A percentile compares a stretch with the other conserved stretches of the same genome.
phyloP scores from a whole-genome alignment of 1,140 invertebrate species.

The Aporrectodea caliginosa region DNA sequence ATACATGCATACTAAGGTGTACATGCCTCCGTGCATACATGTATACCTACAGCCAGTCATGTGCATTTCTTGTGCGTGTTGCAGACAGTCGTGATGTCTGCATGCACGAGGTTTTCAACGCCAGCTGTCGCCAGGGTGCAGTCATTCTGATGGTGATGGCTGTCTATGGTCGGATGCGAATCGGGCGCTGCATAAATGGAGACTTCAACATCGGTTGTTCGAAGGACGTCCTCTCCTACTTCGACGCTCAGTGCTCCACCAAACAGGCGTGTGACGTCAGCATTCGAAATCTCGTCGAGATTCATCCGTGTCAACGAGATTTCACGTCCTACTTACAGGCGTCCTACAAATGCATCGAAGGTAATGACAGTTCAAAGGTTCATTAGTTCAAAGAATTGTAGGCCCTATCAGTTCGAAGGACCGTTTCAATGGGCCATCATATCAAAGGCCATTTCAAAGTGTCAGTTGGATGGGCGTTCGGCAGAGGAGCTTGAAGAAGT shows the following conservation, averaged over 20 bases:
- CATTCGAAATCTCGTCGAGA: constrained; percentile 17
- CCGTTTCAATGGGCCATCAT: no score
- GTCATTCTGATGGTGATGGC: constrained; percentile 30
- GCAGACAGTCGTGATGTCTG: constrained; percentile 30
- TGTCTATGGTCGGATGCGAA: constrained; percentile 24
- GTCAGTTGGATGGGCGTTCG: no score
- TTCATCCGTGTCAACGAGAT: constrained; percentile 19
- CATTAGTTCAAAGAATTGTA: no score
- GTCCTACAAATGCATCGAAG: background rate
- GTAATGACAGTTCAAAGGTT: background rate
- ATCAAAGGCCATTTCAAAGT: no score
- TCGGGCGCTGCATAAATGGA: constrained; percentile 21
- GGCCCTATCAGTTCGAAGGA: no score
- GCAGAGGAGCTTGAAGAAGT: no score
- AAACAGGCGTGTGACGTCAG: constrained; percentile 3
- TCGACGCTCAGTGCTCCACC: constrained; percentile 16
- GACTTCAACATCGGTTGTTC: constrained; percentile 22
- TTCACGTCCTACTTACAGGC: constrained; percentile 25
- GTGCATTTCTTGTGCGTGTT: no score
- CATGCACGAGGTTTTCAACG: constrained; percentile 28
- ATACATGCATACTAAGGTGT: no score
- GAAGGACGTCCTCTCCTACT: constrained; percentile 16
- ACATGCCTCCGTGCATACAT: no score
- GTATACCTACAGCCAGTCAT: no score
- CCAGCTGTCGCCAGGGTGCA: constrained; percentile 12